These are phyloP conservation scores for Chiloscyllium plagiosum DNA, from an alignment of 2,113 vertebrate genomes.

Conservation along the genomic window DNA sequence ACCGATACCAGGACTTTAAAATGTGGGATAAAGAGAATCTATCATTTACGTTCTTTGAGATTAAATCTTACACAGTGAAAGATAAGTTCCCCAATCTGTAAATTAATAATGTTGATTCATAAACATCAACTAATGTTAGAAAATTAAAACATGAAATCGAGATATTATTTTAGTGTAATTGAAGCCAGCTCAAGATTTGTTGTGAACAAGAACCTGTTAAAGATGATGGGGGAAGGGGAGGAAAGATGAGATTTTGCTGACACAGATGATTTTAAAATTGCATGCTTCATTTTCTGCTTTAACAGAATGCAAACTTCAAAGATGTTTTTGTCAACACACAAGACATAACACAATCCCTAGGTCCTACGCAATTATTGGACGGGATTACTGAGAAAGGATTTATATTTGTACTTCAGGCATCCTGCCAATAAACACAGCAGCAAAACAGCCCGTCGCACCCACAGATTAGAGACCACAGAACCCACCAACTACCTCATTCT, in stretches of 20 bases:
- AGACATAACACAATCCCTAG: neutral
- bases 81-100: neutral
- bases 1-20: too few species aligned
- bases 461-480: neutral
- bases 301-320: neutral
- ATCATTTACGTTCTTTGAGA: neutral
- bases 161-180: neutral
- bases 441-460: neutral
- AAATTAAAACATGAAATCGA: neutral
- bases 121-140: neutral
- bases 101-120: neutral
- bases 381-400: neutral
- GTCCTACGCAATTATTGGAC: neutral
- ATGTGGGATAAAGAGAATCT: neutral
- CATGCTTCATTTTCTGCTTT: neutral
- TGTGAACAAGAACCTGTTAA: neutral
- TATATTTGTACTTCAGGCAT: neutral
- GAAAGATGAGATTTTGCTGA: neutral
- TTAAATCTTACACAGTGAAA: neutral
- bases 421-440: neutral
- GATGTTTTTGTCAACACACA: neutral
- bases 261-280: neutral
- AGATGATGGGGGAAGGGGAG: neutral
- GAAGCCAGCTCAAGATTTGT: neutral
- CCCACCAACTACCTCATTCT: neutral